Base-by-base conservation (phyloP, 2,888 invertebrate species). In the Toxonevra muliebris region DNA sequence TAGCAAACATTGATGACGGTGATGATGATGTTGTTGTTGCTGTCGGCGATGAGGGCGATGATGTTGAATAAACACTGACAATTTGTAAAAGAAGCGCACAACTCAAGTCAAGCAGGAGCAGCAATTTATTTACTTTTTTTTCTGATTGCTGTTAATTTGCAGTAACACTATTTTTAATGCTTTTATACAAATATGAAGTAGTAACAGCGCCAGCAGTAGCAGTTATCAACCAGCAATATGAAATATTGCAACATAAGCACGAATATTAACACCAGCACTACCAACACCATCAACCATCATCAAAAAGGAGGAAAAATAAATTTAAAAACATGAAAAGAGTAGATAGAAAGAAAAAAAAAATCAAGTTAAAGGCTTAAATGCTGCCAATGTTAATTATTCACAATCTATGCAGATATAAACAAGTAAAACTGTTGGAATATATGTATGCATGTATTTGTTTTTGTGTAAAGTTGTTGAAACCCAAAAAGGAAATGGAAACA, bases 351-450 rank as follows among this genome's bases (percentile, higher is more conserved):
- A 7, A 4, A 17, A 30, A 57, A 59, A 7, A 59, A 45, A 43
- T 17, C 41, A 59, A 50, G 45, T 61, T 48, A 20, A 52, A 61
- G 40, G 61, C 41, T 61, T 61, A 53, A 61, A 41, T 52, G 61
- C 52, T 48, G 61, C 61, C 61, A 61, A n/a, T 50, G 61, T 50
- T 30, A 30, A 4, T 2, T 30, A 30, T 30, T 30, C 30, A 30
- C 30, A 30, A 30, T 30, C 30, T 30, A 30, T 30, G 30, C 30
- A 30, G 30, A 30, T 30, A 30, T 7, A 30, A 30, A 30, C 30
- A 30, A 30, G 30, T 30, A 30, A 30, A 30, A 2, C 7, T 30
- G 30, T 30, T 4, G 2, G 7, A 4, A 30, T 30, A 30, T 30
- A 30, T 30, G 7, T 30, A 30, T 30, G 30, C 7, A 7, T 30